Conservation (phyloP, 2,888 invertebrate genomes). For the Macaria liturata region DNA sequence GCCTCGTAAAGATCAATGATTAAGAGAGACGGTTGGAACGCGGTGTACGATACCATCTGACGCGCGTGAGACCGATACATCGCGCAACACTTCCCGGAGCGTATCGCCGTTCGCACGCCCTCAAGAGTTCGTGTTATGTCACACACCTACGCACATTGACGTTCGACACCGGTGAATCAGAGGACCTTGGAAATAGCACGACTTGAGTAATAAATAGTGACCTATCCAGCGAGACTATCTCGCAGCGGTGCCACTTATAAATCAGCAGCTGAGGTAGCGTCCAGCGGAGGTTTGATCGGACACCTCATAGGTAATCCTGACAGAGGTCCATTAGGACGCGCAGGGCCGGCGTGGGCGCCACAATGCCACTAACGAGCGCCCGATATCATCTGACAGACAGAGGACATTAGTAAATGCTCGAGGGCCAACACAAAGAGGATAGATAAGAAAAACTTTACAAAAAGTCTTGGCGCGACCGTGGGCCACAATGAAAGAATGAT, state of each 20-base stretch:
- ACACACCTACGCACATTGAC: slow-evolving; percentile 60
- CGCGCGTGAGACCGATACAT: slow-evolving; percentile 69
- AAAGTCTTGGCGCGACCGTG: slow-evolving; percentile 49
- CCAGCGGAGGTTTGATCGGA: slow-evolving; percentile 56
- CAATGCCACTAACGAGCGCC: slow-evolving; percentile 73
- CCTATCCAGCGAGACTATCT: slow-evolving; percentile 25
- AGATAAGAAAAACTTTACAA: slow-evolving; percentile 61
- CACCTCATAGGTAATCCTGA: slow-evolving; percentile 63
- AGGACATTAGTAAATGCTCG: slow-evolving; percentile 67
- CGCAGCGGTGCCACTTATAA: slow-evolving; percentile 40
- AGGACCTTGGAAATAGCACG: slow-evolving; percentile 38
- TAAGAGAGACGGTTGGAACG: slow-evolving; percentile 51
- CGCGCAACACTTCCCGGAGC: slow-evolving; percentile 43
- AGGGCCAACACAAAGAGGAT: slow-evolving; percentile 56
- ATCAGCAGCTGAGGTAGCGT: slow-evolving; percentile 48
- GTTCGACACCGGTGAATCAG: slow-evolving; percentile 55
- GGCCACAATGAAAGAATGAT: slow-evolving; percentile 62
- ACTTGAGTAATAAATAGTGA: slow-evolving; percentile 24
- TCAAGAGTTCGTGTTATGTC: slow-evolving; percentile 54
- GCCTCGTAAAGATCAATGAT: slow-evolving; percentile 62
- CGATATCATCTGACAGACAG: slow-evolving; percentile 74
- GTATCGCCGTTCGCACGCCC: slow-evolving; percentile 64
- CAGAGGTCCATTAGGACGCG: slow-evolving; percentile 61
- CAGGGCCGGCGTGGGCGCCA: slow-evolving; percentile 65
- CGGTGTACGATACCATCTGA: slow-evolving; percentile 62